phyloP scores from a whole-genome alignment of 2,113 vertebrate genomes.

The Hypomesus transpacificus region DNA sequence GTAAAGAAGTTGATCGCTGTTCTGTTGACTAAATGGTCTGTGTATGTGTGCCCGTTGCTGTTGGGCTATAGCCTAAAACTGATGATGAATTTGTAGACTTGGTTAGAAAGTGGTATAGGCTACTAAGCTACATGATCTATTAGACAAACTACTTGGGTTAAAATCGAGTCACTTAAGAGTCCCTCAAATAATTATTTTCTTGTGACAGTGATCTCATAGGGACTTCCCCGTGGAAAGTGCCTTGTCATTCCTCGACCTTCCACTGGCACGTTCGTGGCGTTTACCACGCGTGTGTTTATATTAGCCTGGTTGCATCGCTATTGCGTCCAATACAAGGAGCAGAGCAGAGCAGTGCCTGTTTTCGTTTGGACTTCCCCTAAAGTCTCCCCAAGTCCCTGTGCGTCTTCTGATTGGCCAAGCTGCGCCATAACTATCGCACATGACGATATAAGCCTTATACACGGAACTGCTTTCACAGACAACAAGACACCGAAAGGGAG shows the following conservation, averaged over 20 bases:
- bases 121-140: too few species aligned
- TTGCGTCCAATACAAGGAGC: conserved; percentile 2
- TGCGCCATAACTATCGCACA: not conserved
- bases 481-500: not conserved
- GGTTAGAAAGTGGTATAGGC: too few species aligned
- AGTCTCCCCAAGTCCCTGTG: conserved; percentile 9
- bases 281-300: conserved; percentile 23
- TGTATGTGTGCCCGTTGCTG: too few species aligned
- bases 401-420: conserved; percentile 34
- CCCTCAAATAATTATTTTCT: not conserved
- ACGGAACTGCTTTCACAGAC: conserved; percentile 47
- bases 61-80: too few species aligned
- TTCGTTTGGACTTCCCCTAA: conserved; percentile 9
- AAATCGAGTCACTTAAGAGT: not conserved
- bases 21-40: too few species aligned
- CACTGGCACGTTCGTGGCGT: conserved; percentile 2
- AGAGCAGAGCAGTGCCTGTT: not conserved
- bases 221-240: conserved; percentile 51
- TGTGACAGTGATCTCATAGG: conserved; percentile 10
- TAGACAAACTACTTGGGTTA: not conserved
- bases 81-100: too few species aligned
- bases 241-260: conserved; percentile 50
- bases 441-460: not conserved
- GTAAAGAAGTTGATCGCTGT: too few species aligned
- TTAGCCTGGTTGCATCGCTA: not conserved